Evolutionary conservation across 2,113 vertebrate species (phyloP), one percentile per base, ranked within the genome.

Genomic region (Marmota monax): DNA sequence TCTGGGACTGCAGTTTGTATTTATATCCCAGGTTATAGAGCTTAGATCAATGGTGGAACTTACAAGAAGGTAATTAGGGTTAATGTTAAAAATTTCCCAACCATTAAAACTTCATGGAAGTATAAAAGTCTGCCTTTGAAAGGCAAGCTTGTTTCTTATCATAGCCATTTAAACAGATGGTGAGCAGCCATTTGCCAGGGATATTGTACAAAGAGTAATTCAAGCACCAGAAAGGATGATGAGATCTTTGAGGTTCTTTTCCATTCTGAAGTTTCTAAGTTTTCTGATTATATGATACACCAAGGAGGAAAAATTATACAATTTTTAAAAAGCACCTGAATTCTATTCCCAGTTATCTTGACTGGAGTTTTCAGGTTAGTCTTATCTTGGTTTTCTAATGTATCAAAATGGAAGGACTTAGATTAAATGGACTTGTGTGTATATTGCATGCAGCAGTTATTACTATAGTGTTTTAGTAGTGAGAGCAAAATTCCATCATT

Each of bases 11-110:
- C 22, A 58, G 18, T 56, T 56, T 48, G 27, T 51, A 51, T 51
- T 51, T 51, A 51, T 89, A 39, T 84, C 13, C 27, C 53, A 84
- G 82, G 7, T 78, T 76, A 58, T 20, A 93, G n/a, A 90, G 61
- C 42, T 56, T 70, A 11, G 37, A 58, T 73, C 53, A 90, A 1
- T 74, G 56, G 39, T 82, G 29, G 67, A 61, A 13, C 23, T 76
- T 63, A 74, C 2, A 79, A 37, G 53, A 25, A 72, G 56, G 45
- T 86, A 84, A 67, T 79, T 72, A 58, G 51, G 63, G 22, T 83
- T 96, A 86, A 73, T 80, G 39, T 63, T 76, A 69, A 53, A n/a
- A 89, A 29, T 34, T 84, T 88, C 63, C 37, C n/a, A 91, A 78
- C 42, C 39, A 10, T n/a, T 32, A 67, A 37, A 73, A 45, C 9